Conservation (phyloP, 2,113 vertebrate genomes). For the Corythornis cristatus region DNA sequence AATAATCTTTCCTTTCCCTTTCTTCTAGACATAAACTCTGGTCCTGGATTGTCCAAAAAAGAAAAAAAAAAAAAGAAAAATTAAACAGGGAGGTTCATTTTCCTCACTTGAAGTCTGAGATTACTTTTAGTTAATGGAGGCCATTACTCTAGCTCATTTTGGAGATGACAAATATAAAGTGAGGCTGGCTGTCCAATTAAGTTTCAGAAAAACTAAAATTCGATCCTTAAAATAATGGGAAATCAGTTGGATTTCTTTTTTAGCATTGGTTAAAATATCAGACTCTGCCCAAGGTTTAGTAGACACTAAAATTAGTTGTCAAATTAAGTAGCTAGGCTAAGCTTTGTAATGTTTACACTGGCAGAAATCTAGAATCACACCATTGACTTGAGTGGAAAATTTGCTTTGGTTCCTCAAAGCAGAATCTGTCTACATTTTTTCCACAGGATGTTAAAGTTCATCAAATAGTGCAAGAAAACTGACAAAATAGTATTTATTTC, state of each 20-base stretch:
- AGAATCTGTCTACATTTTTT: not conserved
- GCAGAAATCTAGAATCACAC: slow-evolving; percentile 1
- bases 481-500: not conserved
- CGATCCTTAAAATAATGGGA: not conserved
- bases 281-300: not conserved
- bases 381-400: not conserved
- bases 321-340: not conserved
- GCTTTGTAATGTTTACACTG: not conserved
- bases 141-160: slow-evolving; percentile 35
- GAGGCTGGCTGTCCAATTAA: not conserved
- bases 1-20: not conserved
- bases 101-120: slow-evolving; percentile 8
- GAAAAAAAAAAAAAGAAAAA: not conserved
- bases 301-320: slow-evolving; percentile 3
- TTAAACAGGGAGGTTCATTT: not conserved
- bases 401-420: not conserved
- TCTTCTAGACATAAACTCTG: not conserved
- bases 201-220: slow-evolving; percentile 30
- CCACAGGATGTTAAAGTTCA: not conserved
- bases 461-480: not conserved
- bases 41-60: not conserved
- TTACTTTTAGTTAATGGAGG: slow-evolving; percentile 42
- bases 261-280: not conserved
- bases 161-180: slow-evolving; percentile 12
- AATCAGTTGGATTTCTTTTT: slow-evolving; percentile 10